phyloP scores from a whole-genome alignment of 2,888 invertebrate genomes.

The Ametastegia equiseti region DNA sequence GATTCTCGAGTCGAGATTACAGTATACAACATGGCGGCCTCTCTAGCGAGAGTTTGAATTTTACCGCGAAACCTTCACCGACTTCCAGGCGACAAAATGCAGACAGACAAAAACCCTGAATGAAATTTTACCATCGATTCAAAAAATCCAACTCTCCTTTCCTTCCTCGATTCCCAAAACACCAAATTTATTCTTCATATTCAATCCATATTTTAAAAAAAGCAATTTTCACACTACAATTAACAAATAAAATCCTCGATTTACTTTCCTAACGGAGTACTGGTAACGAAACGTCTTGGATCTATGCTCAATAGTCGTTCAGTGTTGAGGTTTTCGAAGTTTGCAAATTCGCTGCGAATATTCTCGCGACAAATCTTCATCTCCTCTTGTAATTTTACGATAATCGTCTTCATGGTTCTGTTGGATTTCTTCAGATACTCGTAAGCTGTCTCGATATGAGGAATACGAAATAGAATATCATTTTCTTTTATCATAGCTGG shows the following conservation, averaged over 20 bases:
- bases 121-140: no score
- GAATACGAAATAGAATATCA: background rate
- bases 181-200: background rate
- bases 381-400: slow-evolving; percentile 47
- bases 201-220: background rate
- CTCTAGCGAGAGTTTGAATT: background rate
- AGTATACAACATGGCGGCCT: background rate
- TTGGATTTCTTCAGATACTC: slow-evolving; percentile 51
- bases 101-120: no score
- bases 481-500: background rate
- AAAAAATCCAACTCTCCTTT: no score
- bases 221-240: background rate
- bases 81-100: no score
- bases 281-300: slow-evolving; percentile 40
- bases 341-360: slow-evolving; percentile 49
- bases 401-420: slow-evolving; percentile 50
- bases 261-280: background rate
- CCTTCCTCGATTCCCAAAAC: background rate
- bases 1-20: slow-evolving; percentile 12
- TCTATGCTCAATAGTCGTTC: slow-evolving; percentile 50
- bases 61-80: slow-evolving; percentile 26
- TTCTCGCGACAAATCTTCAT: slow-evolving; percentile 45
- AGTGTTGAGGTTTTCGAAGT: slow-evolving; percentile 50
- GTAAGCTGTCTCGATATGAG: slow-evolving; percentile 47
- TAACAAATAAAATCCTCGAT: background rate